Percentiles rank a stretch among this genome's conserved stretches.
phyloP scores from a whole-genome alignment of 2,797 vertebrate species.

The Varecia variegata region DNA sequence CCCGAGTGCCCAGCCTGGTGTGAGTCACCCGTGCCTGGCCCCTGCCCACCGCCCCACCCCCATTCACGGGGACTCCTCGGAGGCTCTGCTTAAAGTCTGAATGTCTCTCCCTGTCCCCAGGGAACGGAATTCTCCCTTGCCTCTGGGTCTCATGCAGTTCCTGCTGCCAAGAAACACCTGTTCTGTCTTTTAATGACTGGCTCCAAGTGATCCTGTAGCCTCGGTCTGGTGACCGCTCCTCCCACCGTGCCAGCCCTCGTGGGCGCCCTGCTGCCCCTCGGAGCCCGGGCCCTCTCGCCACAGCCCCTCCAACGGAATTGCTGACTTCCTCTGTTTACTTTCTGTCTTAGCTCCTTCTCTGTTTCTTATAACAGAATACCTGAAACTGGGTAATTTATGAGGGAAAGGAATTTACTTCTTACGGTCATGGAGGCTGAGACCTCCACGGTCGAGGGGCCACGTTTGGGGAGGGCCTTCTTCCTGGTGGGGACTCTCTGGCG shows the following conservation, averaged over 20 bases:
- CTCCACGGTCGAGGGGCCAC: not conserved
- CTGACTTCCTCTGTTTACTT: not conserved
- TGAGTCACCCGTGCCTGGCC: accelerated
- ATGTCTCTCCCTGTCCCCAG: not conserved
- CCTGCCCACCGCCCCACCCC: no score
- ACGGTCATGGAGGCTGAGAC: not conserved
- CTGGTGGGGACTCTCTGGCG: not conserved
- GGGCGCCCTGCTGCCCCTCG: not conserved
- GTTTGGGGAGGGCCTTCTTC: not conserved
- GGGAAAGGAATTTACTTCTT: not conserved
- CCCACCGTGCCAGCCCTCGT: not conserved
- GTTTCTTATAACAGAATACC: not conserved
- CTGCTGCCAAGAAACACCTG: not conserved
- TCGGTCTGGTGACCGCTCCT: accelerated
- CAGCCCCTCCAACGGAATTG: not conserved
- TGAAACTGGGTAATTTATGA: not conserved
- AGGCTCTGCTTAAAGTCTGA: not conserved
- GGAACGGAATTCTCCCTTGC: not conserved
- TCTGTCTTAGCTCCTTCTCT: not conserved
- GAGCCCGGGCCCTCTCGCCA: not conserved
- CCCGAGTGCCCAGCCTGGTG: not conserved
- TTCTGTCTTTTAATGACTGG: no score
- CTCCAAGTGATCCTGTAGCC: not conserved
- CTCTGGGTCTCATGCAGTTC: not conserved
- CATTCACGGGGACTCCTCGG: not conserved